Base-by-base conservation (phyloP, 2,113 vertebrate genomes). In the Sorex araneus region DNA sequence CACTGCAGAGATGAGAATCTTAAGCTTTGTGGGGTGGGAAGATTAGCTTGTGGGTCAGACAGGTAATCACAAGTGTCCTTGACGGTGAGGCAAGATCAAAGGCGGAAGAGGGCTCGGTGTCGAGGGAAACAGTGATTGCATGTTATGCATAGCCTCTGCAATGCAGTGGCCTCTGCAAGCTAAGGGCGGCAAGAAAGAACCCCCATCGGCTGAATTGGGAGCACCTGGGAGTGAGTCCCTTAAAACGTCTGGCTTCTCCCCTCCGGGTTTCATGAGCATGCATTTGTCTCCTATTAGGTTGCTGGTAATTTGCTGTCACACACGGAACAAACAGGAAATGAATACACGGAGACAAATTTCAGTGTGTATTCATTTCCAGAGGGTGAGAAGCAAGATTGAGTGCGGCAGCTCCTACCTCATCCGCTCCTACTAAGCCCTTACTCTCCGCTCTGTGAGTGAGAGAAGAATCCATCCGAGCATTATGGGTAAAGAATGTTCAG, bases 201-300 rank as follows among this genome's bases (percentile, higher is more conserved):
- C 69, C 8, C 67, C 25, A 11, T 8, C 4, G 57, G 30, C 47
- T n/a, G 45, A 0, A 47, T 57, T 67, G 83, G 13, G n/a, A n/a
- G n/a, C 2, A 19, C 40, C 36, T 89, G 64, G 28, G 23, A 63
- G 47, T 89, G n/a, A 36, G 28, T n/a, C 12, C 15, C 57, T 81
- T 70, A 64, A 89, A 60, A 74, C 16, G 45, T 75, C 81, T 81
- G 13, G 84, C 57, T 30, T 89, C 32, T 86, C 8, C 50, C 16
- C 15, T 87, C 32, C 15, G 71, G 77, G 50, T 1, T 73, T 2
- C 30, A 67, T 36, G 90, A 79, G 30, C 82, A 36, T 69, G 60
- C 6, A 84, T 73, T 73, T 81, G 50, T 86, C 30, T 82, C 79
- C 15, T 71, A 78, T 87, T 80, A 90, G 45, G 57, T 23, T 43